Evolutionary conservation across 2,797 vertebrate species (phyloP).

Genomic region (Aphelocoma californica): DNA sequence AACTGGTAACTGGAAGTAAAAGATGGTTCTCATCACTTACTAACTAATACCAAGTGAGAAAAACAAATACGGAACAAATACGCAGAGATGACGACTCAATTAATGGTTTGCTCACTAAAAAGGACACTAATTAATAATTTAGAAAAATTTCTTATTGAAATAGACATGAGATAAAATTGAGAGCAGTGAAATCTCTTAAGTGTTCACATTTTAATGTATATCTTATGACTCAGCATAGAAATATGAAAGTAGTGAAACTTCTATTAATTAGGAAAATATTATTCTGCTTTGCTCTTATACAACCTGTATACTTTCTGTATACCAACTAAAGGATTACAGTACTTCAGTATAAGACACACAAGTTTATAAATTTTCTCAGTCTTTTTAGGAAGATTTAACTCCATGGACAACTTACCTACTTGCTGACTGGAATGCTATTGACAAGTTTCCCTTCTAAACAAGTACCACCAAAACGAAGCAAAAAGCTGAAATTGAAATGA

Average conservation of each 20-base stretch:
- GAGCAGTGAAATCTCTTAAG: neutral
- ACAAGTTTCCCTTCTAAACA: neutral
- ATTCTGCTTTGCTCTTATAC: neutral
- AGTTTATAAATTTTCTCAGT: neutral
- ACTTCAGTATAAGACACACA: neutral
- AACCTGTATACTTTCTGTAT: neutral
- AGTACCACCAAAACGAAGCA: neutral
- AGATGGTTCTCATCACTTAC: neutral
- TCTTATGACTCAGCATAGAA: neutral
- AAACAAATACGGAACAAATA: neutral
- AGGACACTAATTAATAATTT: neutral
- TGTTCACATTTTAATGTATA: neutral
- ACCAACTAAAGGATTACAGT: neutral
- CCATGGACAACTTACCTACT: neutral
- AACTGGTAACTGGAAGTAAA: neutral
- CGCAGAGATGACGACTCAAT: neutral
- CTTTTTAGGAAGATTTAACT: neutral
- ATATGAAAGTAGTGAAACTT: neutral
- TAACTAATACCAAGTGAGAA: neutral
- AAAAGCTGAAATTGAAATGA: neutral
- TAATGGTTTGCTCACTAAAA: neutral
- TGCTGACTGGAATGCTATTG: neutral
- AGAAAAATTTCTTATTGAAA: neutral
- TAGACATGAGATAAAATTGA: neutral
- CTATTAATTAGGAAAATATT: neutral